Percentiles rank a stretch among this genome's conserved stretches.
phyloP scores from a whole-genome alignment of 2,888 invertebrate genomes.

The Sarcophaga subvicina region DNA sequence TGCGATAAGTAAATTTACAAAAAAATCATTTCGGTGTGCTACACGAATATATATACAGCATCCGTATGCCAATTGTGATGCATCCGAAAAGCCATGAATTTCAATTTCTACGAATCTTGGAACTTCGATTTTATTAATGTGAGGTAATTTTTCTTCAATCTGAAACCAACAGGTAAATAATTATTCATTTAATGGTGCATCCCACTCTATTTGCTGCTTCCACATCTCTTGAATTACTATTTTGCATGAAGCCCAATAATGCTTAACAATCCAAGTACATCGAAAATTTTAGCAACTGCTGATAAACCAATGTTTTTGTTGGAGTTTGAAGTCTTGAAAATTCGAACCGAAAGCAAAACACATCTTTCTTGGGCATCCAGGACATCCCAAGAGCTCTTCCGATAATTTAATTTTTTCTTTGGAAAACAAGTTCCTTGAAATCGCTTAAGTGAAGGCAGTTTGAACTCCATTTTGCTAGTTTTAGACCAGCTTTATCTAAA shows the following conservation, averaged over 20 bases:
- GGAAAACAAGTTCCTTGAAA: no score
- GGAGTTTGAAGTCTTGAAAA: conserved; percentile 36
- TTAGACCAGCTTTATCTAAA: not conserved
- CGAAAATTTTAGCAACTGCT: conserved; percentile 15
- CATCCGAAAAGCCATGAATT: conserved; percentile 36
- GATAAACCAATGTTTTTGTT: conserved; percentile 22
- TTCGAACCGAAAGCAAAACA: conserved; percentile 35
- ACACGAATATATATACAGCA: conserved; percentile 19
- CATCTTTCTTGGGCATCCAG: conserved; percentile 9
- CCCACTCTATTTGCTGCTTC: conserved; percentile 58
- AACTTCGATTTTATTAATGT: conserved; percentile 3
- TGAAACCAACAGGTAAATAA: conserved; percentile 17
- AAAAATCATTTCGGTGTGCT: not conserved
- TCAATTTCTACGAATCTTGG: conserved; percentile 30
- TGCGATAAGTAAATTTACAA: conserved; percentile 14
- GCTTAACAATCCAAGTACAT: no score
- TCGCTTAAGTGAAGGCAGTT: conserved; percentile 4
- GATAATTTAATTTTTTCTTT: no score
- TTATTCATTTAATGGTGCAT: not conserved
- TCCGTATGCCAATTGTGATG: conserved; percentile 35
- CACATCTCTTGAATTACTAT: conserved; percentile 61
- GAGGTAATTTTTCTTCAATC: not conserved
- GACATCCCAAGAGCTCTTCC: conserved; percentile 25
- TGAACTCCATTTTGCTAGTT: conserved; percentile 3
- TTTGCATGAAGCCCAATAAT: conserved; percentile 5